Evolutionary conservation across 1,140 invertebrate genomes (phyloP).

Genomic region (Pseudachorutes palmiensis): DNA sequence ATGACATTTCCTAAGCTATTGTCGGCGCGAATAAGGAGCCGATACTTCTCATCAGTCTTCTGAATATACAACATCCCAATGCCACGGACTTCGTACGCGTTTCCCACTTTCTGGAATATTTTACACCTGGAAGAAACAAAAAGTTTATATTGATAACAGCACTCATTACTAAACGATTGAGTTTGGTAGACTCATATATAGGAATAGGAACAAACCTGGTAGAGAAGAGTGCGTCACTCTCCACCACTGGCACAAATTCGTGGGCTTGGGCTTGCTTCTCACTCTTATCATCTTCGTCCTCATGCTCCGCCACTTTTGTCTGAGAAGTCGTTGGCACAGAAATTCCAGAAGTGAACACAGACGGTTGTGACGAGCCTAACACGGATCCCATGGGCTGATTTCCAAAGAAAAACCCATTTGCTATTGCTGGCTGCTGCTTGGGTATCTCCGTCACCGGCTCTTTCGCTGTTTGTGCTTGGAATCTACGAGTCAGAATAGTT

Average conservation of each 20-base stretch:
- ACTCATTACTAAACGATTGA: no score
- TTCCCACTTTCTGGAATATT: not conserved
- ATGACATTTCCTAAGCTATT: not conserved
- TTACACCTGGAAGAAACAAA: not conserved
- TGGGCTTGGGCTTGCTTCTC: conserved; percentile 3
- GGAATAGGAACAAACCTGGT: not conserved
- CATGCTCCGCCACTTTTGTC: not conserved
- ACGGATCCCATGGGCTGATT: not conserved
- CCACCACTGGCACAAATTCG: not conserved
- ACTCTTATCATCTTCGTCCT: not conserved
- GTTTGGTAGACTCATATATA: no score
- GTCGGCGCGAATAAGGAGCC: not conserved
- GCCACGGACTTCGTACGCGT: not conserved
- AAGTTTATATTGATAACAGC: not conserved
- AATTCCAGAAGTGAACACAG: not conserved
- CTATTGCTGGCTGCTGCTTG: not conserved
- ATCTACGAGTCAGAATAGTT: no score
- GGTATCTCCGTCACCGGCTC: not conserved
- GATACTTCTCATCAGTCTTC: not conserved
- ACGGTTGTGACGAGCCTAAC: not conserved
- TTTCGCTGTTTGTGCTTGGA: not conserved
- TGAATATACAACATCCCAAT: not conserved
- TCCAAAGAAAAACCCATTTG: not conserved
- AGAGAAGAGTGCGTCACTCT: not conserved
- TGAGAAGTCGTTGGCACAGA: not conserved